phyloP scores from a whole-genome alignment of 2,797 vertebrate species.

The Glyptemys insculpta region DNA sequence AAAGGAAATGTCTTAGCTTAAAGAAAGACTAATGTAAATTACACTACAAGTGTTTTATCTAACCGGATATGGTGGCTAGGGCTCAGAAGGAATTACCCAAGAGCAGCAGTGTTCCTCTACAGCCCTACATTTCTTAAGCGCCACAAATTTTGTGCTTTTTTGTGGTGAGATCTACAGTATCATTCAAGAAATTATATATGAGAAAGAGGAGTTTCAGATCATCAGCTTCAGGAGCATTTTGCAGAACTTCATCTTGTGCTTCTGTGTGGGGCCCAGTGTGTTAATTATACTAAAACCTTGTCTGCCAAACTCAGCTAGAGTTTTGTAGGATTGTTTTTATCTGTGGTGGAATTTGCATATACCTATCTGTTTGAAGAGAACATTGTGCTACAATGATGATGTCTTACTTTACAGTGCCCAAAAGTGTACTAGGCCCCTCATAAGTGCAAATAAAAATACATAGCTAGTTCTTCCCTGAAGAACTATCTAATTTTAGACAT shows the following conservation, averaged over 20 bases:
- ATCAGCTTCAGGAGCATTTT: not conserved
- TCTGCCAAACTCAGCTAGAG: slow-evolving; percentile 8
- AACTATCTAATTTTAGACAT: not conserved
- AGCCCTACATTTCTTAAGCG: not conserved
- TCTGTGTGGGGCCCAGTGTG: not conserved
- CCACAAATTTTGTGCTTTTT: not conserved
- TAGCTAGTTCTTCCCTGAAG: no score
- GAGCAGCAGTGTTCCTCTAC: not conserved
- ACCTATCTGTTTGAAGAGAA: slow-evolving; percentile 10
- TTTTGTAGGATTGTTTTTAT: not conserved
- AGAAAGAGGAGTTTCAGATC: not conserved
- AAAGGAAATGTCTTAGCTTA: not conserved
- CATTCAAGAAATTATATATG: not conserved
- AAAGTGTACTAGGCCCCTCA: not conserved
- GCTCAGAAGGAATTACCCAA: not conserved
- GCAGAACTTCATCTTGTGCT: not conserved
- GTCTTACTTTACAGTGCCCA: not conserved
- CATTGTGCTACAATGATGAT: not conserved
- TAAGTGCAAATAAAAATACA: not conserved
- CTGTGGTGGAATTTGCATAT: slow-evolving; percentile 14
- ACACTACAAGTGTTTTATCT: not conserved
- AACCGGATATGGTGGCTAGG: not conserved
- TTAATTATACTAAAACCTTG: not conserved
- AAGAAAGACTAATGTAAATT: not conserved
- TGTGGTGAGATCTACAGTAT: not conserved